Conservation (phyloP, 2,888 invertebrate species). For the Pyrrhosoma nymphula region DNA sequence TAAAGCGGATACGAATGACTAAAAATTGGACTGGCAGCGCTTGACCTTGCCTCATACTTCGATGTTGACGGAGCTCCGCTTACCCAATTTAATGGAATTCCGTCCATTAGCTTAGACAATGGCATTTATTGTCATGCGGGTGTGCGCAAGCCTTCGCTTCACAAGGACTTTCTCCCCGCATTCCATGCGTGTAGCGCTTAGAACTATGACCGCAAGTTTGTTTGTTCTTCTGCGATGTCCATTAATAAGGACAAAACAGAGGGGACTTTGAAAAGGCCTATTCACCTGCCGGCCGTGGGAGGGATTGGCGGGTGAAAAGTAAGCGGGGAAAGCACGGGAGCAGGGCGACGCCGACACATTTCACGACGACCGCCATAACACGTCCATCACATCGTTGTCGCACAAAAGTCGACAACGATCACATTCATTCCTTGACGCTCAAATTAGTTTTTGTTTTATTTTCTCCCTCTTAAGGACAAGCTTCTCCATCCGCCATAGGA, state of each 20-base stretch:
- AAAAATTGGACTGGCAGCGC: neutral
- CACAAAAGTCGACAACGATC: neutral
- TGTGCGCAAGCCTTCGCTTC: neutral
- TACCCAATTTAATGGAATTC: neutral
- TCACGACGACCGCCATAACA: neutral
- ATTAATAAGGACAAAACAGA: neutral
- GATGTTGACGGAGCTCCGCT: neutral
- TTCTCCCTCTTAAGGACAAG: neutral
- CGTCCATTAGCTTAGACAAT: constrained; percentile 18
- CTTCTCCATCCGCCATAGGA: no score
- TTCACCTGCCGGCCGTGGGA: neutral
- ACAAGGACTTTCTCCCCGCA: neutral
- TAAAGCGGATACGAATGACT: neutral
- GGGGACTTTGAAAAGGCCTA: neutral
- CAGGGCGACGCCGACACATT: neutral
- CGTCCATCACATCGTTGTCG: neutral
- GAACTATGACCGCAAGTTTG: neutral
- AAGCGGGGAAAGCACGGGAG: neutral
- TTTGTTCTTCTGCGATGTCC: neutral
- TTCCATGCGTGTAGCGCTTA: neutral
- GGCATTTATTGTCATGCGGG: neutral
- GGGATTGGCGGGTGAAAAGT: neutral
- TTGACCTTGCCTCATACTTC: neutral
- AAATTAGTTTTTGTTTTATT: neutral
- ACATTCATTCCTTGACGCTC: neutral